A percentile compares a stretch with the other conserved stretches of the same genome.
Conservation (phyloP, 1,140 invertebrate genomes). For the Penaeus chinensis region DNA sequence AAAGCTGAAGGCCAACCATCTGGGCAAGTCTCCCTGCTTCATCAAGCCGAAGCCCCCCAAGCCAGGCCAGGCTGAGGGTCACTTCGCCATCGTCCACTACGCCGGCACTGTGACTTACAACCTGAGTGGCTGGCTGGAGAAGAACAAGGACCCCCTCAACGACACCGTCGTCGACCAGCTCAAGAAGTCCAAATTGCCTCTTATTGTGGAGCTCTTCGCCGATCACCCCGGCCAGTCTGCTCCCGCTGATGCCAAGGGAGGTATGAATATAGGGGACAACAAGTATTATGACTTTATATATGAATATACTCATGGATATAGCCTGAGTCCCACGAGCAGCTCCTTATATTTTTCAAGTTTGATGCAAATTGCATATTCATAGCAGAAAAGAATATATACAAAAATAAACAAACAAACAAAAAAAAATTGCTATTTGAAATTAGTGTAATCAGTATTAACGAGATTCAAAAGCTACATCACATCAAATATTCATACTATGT, state of each 20-base stretch:
- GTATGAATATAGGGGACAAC: constrained; percentile 62
- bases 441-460: no score
- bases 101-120: constrained; percentile 54
- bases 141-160: constrained; percentile 58
- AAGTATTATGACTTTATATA: not conserved
- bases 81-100: constrained; percentile 56
- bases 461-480: no score
- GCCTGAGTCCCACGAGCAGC: no score
- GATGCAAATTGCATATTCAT: no score
- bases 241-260: constrained; percentile 60
- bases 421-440: no score
- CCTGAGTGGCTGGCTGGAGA: constrained; percentile 52
- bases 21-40: constrained; percentile 70
- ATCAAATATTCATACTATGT: no score
- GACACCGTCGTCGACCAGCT: constrained; percentile 55
- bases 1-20: constrained; percentile 66
- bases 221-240: constrained; percentile 68
- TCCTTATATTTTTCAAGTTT: no score
- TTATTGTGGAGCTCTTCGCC: constrained; percentile 67
- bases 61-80: constrained; percentile 67
- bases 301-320: not conserved
- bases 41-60: constrained; percentile 69
- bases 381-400: no score
- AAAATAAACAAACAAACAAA: no score
- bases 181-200: constrained; percentile 65